Base-by-base conservation (phyloP, 2,113 vertebrate genomes). In the Lepus europaeus region DNA sequence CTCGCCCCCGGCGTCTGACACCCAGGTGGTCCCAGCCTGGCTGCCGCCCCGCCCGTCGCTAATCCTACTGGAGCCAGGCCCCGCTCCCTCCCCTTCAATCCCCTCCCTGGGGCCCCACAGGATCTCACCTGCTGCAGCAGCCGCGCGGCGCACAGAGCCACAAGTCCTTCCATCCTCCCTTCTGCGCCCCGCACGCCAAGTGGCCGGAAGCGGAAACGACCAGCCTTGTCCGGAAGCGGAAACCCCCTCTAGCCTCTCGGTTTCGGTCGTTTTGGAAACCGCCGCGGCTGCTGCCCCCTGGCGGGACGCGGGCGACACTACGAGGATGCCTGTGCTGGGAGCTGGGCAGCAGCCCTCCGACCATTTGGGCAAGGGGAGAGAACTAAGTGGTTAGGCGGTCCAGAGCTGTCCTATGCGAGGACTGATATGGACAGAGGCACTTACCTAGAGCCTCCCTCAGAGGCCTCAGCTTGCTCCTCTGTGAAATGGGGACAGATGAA, bases 121-220 rank as follows among this genome's bases (percentile, higher is more conserved):
- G 9, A 36, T 17, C 98, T 94, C 7, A 99, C 99, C 99, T 99
- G 99, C 96, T 98, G 97, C 53, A 98, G 97, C 39, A 99, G 97
- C 51, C 99, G 98, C 87, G 97, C 96, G 1, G 98, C 97, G 90
- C 98, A 99, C 74, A 98, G 95, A 51, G 94, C 97, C 85, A 99
- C 83, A 22, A 96, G 73, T 8, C 97, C 98, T 93, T 98, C 99
- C 99, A 99, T 99, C 95, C 97, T 98, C 66, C 12, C 63, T 51
- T 63, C 66, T 31, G 72, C 63, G 16, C 5, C 9, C 23, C 73
- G 4, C 70, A 31, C 31, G 51, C 76, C 85, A 73, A 92, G 36
- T 59, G 59, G 63, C 13, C 96, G 97, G 98, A 97, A 97, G 31
- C 95, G 93, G 97, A 97, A 96, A 3, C 27, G 1, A 6, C 5